These are phyloP conservation scores for Drosophila gunungcola DNA, from an alignment of 1,140 invertebrate genomes.

Conservation along the genomic window DNA sequence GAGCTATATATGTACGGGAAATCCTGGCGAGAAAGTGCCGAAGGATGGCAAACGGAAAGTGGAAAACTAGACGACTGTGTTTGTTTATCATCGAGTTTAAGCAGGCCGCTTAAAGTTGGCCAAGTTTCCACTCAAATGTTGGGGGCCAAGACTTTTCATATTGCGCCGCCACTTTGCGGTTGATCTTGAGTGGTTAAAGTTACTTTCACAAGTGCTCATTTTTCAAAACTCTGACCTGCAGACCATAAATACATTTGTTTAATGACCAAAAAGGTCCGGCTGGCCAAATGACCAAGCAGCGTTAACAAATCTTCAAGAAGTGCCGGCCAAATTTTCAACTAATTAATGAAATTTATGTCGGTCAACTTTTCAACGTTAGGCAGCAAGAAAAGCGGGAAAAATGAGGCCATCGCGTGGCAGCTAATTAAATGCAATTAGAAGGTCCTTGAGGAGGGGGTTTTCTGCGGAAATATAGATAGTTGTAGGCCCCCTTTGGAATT, in stretches of 20 bases:
- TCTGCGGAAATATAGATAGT: constrained; percentile 21
- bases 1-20: constrained; percentile 25
- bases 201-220: constrained; percentile 5
- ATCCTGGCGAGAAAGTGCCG: constrained; percentile 40
- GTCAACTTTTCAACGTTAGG: constrained; percentile 55
- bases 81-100: constrained; percentile 54
- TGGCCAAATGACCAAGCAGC: constrained; percentile 39
- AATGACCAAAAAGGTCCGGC: constrained; percentile 52
- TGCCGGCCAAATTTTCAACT: constrained; percentile 58
- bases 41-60: constrained; percentile 25
- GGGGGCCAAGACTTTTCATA: constrained; percentile 6
- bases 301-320: constrained; percentile 68
- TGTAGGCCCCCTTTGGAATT: constrained; percentile 16
- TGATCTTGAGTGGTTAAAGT: constrained; percentile 33
- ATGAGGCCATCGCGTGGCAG: constrained; percentile 54
- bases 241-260: constrained; percentile 59
- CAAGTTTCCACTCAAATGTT: constrained; percentile 45
- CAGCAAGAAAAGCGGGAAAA: constrained; percentile 14
- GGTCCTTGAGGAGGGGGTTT: constrained; percentile 26
- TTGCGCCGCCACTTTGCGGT: constrained; percentile 6
- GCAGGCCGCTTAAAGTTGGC: constrained; percentile 48
- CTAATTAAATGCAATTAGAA: constrained; percentile 65
- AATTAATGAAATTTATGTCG: constrained; percentile 78
- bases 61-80: constrained; percentile 56
- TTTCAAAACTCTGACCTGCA: constrained; percentile 13